phyloP scores from a whole-genome alignment of 2,888 invertebrate genomes.

The Rhopalosiphum nymphaeae region DNA sequence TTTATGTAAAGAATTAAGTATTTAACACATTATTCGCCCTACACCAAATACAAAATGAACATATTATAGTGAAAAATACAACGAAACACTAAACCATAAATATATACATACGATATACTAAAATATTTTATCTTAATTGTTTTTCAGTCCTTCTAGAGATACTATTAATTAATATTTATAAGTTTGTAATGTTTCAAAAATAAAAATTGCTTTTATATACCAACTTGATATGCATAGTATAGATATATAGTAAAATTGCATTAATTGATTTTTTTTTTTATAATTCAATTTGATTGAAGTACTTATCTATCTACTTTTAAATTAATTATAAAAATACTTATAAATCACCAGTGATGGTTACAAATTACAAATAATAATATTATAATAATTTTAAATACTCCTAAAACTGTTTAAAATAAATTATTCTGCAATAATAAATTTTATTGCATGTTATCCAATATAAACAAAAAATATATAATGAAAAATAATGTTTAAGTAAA shows the following conservation, averaged over 20 bases:
- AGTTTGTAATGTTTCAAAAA: background rate
- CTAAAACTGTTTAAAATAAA: background rate
- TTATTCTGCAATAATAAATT: background rate
- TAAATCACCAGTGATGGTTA: background rate
- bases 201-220: background rate
- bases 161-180: background rate
- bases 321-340: background rate
- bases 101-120: background rate
- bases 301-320: background rate
- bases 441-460: background rate
- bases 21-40: background rate
- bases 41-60: background rate
- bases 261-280: background rate
- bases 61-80: background rate
- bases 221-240: background rate
- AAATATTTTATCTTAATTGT: background rate
- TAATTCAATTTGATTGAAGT: background rate
- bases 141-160: background rate
- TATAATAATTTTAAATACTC: background rate
- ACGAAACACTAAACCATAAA: background rate
- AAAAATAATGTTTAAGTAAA: background rate
- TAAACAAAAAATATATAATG: background rate
- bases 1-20: background rate
- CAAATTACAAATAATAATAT: background rate
- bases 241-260: background rate